Conservation (phyloP, 2,113 vertebrate genomes). For the Hystrix cristata region DNA sequence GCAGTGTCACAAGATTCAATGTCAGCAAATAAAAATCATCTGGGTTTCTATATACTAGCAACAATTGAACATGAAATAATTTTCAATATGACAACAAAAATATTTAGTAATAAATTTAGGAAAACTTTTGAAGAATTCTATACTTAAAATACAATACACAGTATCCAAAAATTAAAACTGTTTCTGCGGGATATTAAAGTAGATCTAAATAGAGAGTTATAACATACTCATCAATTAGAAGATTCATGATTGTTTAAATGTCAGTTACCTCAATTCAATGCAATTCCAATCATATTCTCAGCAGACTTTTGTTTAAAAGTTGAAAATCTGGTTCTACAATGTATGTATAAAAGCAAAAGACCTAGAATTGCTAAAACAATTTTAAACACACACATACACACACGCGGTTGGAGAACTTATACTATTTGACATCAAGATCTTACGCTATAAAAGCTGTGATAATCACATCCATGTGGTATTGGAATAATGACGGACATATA, state of each 20-base stretch:
- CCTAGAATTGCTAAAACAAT: not conserved
- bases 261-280: not conserved
- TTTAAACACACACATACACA: not conserved
- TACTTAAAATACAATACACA: not conserved
- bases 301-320: not conserved
- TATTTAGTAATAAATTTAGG: conserved; percentile 15
- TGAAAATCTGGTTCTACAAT: not conserved
- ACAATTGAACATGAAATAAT: conserved; percentile 42
- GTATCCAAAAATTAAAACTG: not conserved
- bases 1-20: not conserved
- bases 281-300: not conserved
- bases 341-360: not conserved
- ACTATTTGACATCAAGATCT: not conserved
- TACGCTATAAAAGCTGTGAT: not conserved
- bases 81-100: not conserved
- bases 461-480: not conserved
- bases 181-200: conserved; percentile 13
- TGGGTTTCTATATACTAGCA: not conserved
- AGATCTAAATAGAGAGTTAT: not conserved
- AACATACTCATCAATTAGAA: not conserved
- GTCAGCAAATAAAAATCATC: not conserved
- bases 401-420: not conserved
- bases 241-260: not conserved
- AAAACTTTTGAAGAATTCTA: not conserved
- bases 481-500: not conserved